phyloP scores from a whole-genome alignment of 2,113 vertebrate species.

The Brachyhypopomus gauderio region DNA sequence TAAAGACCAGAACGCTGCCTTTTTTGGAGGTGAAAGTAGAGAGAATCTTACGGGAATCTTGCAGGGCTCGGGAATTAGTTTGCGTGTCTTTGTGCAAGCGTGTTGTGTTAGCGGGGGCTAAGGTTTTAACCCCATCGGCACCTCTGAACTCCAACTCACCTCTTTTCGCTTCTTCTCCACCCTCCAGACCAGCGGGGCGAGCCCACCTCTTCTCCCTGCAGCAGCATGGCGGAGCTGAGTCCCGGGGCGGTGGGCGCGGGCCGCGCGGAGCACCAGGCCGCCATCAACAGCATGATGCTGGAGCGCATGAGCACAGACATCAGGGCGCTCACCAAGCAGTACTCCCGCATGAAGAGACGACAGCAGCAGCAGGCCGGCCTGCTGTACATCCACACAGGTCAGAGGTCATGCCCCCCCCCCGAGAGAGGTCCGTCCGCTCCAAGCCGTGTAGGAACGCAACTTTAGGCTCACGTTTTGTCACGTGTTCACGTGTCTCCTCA shows the following conservation, averaged over 20 bases:
- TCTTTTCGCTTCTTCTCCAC: not conserved
- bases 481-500: slow-evolving; percentile 29
- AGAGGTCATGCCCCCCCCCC: no score
- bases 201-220: slow-evolving; percentile 75
- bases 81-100: not conserved
- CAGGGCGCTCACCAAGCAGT: slow-evolving; percentile 90
- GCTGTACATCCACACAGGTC: slow-evolving; percentile 90
- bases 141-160: not conserved
- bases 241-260: slow-evolving; percentile 90
- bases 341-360: slow-evolving; percentile 89
- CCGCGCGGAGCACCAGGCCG: slow-evolving; percentile 87
- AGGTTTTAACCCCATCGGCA: not conserved
- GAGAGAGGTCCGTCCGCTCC: no score
- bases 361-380: slow-evolving; percentile 94
- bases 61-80: not conserved
- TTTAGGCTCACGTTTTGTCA: slow-evolving; percentile 27
- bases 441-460: not conserved
- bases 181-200: slow-evolving; percentile 81
- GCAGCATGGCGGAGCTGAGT: slow-evolving; percentile 91
- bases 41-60: not conserved
- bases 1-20: not conserved
- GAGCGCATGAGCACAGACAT: slow-evolving; percentile 98
- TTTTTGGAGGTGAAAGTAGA: not conserved
- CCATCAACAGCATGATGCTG: slow-evolving; percentile 98
- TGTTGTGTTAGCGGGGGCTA: not conserved